phyloP scores from a whole-genome alignment of 2,113 vertebrate genomes.

The Spilogale gracilis region DNA sequence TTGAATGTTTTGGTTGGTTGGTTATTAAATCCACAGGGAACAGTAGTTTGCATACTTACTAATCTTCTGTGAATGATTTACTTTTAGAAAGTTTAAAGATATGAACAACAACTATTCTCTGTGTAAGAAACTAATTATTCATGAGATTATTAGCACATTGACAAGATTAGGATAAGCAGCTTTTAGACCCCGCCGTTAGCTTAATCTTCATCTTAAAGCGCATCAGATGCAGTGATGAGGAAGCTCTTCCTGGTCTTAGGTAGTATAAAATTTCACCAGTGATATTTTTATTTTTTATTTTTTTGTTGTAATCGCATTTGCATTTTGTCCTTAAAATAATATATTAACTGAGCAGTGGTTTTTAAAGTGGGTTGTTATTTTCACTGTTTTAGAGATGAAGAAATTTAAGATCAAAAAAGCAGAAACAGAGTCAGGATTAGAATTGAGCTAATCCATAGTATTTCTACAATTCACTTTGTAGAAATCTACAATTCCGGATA shows the following conservation, averaged over 20 bases:
- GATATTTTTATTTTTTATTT: background rate
- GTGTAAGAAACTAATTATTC: constrained; percentile 5
- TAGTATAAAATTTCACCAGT: background rate
- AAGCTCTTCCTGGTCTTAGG: background rate
- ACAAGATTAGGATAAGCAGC: background rate
- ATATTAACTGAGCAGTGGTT: background rate
- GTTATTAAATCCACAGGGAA: background rate
- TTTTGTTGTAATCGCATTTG: background rate
- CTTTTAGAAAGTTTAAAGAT: constrained; percentile 34
- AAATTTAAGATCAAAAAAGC: constrained; percentile 45
- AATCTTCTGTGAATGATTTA: background rate
- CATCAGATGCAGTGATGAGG: background rate
- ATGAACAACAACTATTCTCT: background rate
- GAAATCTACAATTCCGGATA: background rate
- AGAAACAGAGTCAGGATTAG: constrained; percentile 24
- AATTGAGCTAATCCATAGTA: background rate
- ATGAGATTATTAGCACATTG: background rate
- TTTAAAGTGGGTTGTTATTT: constrained; percentile 16
- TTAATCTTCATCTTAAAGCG: constrained; percentile 13
- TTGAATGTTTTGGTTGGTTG: background rate
- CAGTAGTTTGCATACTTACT: background rate
- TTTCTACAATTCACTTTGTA: constrained; percentile 42
- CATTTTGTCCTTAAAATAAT: constrained; percentile 25
- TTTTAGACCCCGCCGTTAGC: background rate
- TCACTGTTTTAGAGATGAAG: constrained; percentile 46